Base-by-base conservation (phyloP, 2,888 invertebrate species). In the Venusia cambrica region DNA sequence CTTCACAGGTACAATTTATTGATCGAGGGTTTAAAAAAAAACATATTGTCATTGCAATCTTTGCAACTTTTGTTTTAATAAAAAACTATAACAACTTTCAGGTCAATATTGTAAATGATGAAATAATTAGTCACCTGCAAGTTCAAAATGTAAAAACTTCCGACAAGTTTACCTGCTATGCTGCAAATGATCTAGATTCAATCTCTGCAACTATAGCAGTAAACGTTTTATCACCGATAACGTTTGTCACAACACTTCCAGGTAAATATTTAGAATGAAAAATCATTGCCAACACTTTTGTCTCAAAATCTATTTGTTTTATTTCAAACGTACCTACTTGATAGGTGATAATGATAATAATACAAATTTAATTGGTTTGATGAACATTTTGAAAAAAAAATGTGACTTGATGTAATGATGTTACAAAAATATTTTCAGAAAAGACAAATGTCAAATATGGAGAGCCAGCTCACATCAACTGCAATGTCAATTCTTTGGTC, bases 141-240 rank as follows among this genome's bases (percentile, higher is more conserved):
- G 8, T 39, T 6, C 6, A 27, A 0, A 28, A 39, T 6, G 22
- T 18, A 2, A 38, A 21, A 12, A 5, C 9, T 1, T 18, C 27
- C 1, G 25, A 32, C 1, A 32, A 14, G 3, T 47, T 33, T 11
- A 4, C 3, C 1, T 45, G 45, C 19, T 6, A n/a, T 8, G 36
- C 36, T 3, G 22, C 22, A 24, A 50, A 45, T 16, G 6, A 4
- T 11, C n/a, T 34, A 5, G 47, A n/a, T n/a, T n/a, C n/a, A n/a
- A n/a, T n/a, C n/a, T n/a, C n/a, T n/a, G n/a, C n/a, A n/a, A 13
- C n/a, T 5, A 5, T 4, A n/a, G n/a, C n/a, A n/a, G n/a, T n/a
- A n/a, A n/a, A n/a, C n/a, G 39, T 34, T 9, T n/a, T 2, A 5
- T 18, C 32, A 20, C 25, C 40, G 4, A 45, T 48, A 19, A 5